phyloP scores from a whole-genome alignment of 1,140 invertebrate species.

The Fopius arisanus region DNA sequence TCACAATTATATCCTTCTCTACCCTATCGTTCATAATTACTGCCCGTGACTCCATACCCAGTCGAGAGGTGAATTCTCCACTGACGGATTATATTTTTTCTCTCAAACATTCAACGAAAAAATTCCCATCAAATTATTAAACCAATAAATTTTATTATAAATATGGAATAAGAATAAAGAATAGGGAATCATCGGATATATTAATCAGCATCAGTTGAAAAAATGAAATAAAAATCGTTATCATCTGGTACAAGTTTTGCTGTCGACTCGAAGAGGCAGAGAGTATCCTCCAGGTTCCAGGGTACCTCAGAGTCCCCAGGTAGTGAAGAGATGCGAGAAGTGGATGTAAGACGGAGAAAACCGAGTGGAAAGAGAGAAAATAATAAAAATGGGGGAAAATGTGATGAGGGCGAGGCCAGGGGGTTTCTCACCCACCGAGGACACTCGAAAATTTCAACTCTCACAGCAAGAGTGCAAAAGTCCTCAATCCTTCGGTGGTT shows the following conservation, averaged over 20 bases:
- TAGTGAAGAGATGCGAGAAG: not conserved
- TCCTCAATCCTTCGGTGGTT: not conserved
- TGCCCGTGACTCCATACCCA: slow-evolving; percentile 56
- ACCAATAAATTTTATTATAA: too few relatives aligned
- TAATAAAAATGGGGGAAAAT: not conserved
- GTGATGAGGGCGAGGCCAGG: not conserved
- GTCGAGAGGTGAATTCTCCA: not conserved
- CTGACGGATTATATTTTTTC: too few relatives aligned
- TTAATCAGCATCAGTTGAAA: too few relatives aligned
- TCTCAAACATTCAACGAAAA: not conserved
- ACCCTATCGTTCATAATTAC: slow-evolving; percentile 58
- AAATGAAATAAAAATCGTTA: too few relatives aligned
- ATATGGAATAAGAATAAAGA: too few relatives aligned
- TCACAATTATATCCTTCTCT: slow-evolving; percentile 60
- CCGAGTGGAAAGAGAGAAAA: not conserved
- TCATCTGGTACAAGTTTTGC: too few relatives aligned
- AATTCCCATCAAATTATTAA: too few relatives aligned
- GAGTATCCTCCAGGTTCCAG: not conserved
- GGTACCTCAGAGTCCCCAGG: not conserved
- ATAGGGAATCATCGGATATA: too few relatives aligned
- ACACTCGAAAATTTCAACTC: slow-evolving; percentile 6
- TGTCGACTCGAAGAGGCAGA: not conserved
- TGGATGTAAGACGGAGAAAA: not conserved
- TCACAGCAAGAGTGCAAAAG: not conserved
- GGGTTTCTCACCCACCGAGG: not conserved